These are phyloP conservation scores for Pyrocoelia pectoralis DNA, from an alignment of 2,888 invertebrate species.

Conservation along the genomic window DNA sequence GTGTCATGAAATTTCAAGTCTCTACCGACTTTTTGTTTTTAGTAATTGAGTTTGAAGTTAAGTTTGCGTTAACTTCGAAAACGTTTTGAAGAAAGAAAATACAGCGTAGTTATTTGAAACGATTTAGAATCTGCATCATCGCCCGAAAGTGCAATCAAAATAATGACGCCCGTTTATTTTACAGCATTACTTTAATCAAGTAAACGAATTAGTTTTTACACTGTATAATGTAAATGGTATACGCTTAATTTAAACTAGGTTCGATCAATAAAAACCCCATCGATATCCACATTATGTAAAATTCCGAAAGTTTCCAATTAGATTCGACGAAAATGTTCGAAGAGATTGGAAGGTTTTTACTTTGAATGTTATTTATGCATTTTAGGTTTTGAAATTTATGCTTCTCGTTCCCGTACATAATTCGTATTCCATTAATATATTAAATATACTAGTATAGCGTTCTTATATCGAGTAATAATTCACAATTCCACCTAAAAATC, in stretches of 20 bases:
- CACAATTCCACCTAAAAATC: conserved; percentile 50
- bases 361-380: conserved; percentile 13
- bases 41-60: not conserved
- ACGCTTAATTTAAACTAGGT: not conserved
- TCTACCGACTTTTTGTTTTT: too few relatives aligned
- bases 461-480: conserved; percentile 49
- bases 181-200: conserved; percentile 21
- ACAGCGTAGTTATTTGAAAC: not conserved
- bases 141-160: conserved; percentile 13
- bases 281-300: not conserved
- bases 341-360: too few relatives aligned
- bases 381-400: conserved; percentile 26
- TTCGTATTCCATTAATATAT: conserved; percentile 42
- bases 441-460: conserved; percentile 39
- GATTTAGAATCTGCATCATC: conserved; percentile 13
- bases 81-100: not conserved
- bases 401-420: conserved; percentile 27
- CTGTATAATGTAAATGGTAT: not conserved
- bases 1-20: too few relatives aligned
- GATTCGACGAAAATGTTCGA: not conserved
- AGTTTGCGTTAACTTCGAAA: not conserved
- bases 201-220: not conserved
- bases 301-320: not conserved
- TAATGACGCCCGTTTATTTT: conserved; percentile 17
- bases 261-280: not conserved